Conservation (phyloP, 2,797 vertebrate genomes). For the Myripristis murdjan region DNA sequence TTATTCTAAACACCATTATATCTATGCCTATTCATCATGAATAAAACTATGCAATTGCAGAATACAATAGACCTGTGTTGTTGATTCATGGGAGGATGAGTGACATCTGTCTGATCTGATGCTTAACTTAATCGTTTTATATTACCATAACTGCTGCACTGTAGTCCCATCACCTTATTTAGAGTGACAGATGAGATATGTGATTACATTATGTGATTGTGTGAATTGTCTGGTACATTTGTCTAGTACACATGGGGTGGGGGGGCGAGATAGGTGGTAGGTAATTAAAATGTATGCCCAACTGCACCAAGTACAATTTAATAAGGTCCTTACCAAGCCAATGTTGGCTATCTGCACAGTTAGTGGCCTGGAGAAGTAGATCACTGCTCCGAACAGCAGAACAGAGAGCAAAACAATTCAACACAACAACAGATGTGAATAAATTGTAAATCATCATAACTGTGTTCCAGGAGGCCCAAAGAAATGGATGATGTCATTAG, state of each 20-base stretch:
- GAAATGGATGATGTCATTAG: conserved; percentile 87
- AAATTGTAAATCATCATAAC: conserved; percentile 85
- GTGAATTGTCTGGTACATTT: conserved; percentile 36
- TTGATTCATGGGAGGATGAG: conserved; percentile 28
- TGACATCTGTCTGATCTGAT: conserved; percentile 64
- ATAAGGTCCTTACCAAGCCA: conserved; percentile 39
- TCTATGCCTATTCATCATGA: conserved; percentile 21
- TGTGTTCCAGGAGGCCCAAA: conserved; percentile 78
- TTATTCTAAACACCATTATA: neutral
- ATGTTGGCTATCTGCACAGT: conserved; percentile 47
- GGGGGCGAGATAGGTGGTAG: conserved; percentile 35
- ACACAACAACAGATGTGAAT: conserved; percentile 81
- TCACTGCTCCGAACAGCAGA: conserved; percentile 67
- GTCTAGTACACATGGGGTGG: conserved; percentile 40
- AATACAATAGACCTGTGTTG: conserved; percentile 1
- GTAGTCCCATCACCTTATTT: conserved; percentile 31
- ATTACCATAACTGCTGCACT: conserved; percentile 42
- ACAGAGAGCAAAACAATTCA: conserved; percentile 73
- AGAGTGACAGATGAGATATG: conserved; percentile 55
- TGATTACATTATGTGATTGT: conserved; percentile 25
- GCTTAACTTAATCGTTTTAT: conserved; percentile 54
- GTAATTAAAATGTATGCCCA: conserved; percentile 51
- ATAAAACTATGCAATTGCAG: conserved; percentile 32
- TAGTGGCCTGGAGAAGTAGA: conserved; percentile 59
- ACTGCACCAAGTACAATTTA: conserved; percentile 38